Percentiles rank a stretch among this genome's conserved stretches.
phyloP scores from a whole-genome alignment of 1,140 invertebrate species.

The Drosophila subobscura region DNA sequence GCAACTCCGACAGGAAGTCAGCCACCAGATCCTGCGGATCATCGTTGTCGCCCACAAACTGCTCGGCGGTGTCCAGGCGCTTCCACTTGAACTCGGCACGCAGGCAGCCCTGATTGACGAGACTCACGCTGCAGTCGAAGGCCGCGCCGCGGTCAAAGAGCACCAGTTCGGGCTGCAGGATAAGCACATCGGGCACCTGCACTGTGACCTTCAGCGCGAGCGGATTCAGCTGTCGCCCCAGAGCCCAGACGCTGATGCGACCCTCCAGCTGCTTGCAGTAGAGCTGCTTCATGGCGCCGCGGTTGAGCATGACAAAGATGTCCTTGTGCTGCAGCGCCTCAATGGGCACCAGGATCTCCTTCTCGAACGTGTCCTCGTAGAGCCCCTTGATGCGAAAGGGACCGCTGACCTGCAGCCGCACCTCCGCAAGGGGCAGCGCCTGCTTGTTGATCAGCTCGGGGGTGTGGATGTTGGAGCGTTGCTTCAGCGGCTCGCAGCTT shows the following conservation, averaged over 20 bases:
- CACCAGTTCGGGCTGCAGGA: constrained; percentile 57
- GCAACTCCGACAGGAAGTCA: constrained; percentile 64
- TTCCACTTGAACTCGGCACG: constrained; percentile 65
- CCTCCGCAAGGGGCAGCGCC: constrained; percentile 13
- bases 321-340: constrained; percentile 46
- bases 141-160: constrained; percentile 54
- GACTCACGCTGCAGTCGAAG: constrained; percentile 25
- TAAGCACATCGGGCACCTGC: constrained; percentile 49
- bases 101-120: constrained; percentile 57
- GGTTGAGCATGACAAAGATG: constrained; percentile 56
- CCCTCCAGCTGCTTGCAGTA: constrained; percentile 58
- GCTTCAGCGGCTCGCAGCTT: constrained; percentile 48
- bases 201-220: constrained; percentile 35
- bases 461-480: constrained; percentile 43
- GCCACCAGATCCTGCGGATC: constrained; percentile 42
- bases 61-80: constrained; percentile 45
- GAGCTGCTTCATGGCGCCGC: constrained; percentile 28
- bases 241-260: constrained; percentile 39
- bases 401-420: constrained; percentile 46
- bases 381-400: constrained; percentile 69
- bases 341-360: constrained; percentile 36
- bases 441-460: constrained; percentile 37
- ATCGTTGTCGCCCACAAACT: constrained; percentile 49
- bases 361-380: constrained; percentile 56
- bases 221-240: constrained; percentile 29